Evolutionary conservation across 1,140 invertebrate genomes (phyloP), one percentile per base, ranked within the genome.

Genomic region (Phymastichus coffea): DNA sequence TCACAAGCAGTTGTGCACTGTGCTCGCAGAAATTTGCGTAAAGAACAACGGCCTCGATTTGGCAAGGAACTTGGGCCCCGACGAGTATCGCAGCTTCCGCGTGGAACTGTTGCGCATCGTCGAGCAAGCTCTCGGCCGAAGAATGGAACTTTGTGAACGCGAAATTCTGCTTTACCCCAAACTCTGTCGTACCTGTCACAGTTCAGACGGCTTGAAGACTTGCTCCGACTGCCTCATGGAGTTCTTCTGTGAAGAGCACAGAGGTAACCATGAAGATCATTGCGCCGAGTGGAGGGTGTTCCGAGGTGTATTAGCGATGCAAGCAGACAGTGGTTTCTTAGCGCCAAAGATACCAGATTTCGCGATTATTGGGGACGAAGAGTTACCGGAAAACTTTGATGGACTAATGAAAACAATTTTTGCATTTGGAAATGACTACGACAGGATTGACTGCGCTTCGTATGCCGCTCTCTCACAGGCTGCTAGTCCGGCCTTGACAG

Each of bases 131-230:
- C 68, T 89, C 3, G 81, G 82, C 35, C 80, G 87, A 30, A 67
- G 71, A 6, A 65, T 90, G 20, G 74, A 83, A 10, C 78, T 86
- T 0, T 88, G 84, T 76, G 88, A 90, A 65, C 83, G 82, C 49
- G 88, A 90, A 65, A 82, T 86, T 0, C 68, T 90, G 4, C 71
- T 89, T 2, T 90, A 88, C 66, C 86, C 87, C 0, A 77, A 83
- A 20, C 74, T 86, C 2, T 90, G 88, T 66, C 68, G 73, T 4
- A 71, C 79, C 2, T 83, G 82, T 38, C 62, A 68, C 1, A 67
- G 63, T 49, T 73, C 83, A 9, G 79, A 85, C 46, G 78, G 81
- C 69, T 63, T 87, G 1, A 73, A 51, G 4, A 79, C 80, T 37
- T 90, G 87, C 61, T 30, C 70, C 0, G 64, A 74, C 0, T 89